Conservation (phyloP, 2,113 vertebrate genomes). For the Catharus minimus region DNA sequence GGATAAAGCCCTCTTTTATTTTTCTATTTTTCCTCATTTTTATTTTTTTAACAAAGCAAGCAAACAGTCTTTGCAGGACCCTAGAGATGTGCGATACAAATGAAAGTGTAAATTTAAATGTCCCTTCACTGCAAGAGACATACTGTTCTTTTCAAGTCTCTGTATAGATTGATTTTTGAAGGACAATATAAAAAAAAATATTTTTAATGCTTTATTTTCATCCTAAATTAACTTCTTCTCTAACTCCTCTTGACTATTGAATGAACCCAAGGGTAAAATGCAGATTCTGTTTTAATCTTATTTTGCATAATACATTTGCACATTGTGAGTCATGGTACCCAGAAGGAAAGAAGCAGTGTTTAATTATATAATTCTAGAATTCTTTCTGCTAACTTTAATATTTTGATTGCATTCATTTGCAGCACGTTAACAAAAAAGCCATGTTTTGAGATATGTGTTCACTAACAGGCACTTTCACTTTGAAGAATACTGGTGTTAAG, state of each 20-base stretch:
- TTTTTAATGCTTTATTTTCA: slow-evolving; percentile 61
- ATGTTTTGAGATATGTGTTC: background rate
- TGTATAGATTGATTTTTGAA: background rate
- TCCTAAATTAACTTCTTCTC: slow-evolving; percentile 64
- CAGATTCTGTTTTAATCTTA: slow-evolving; percentile 64
- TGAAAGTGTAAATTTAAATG: background rate
- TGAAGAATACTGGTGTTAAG: background rate
- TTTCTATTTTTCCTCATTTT: background rate
- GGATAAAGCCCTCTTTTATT: background rate
- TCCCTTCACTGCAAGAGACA: background rate
- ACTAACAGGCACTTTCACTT: background rate
- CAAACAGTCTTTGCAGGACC: background rate
- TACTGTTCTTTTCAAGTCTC: background rate
- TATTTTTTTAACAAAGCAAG: background rate
- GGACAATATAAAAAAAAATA: background rate
- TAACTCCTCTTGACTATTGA: slow-evolving; percentile 64
- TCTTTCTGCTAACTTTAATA: slow-evolving; percentile 15
- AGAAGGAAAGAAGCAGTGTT: slow-evolving; percentile 59
- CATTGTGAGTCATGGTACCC: slow-evolving; percentile 60
- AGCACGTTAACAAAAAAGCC: background rate
- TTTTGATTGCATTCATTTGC: slow-evolving; percentile 1
- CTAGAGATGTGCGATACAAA: background rate
- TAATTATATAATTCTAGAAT: slow-evolving; percentile 40
- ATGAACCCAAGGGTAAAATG: slow-evolving; percentile 67
- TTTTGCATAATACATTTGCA: slow-evolving; percentile 71